phyloP scores from a whole-genome alignment of 2,113 vertebrate genomes.

The Periophthalmus modestus region DNA sequence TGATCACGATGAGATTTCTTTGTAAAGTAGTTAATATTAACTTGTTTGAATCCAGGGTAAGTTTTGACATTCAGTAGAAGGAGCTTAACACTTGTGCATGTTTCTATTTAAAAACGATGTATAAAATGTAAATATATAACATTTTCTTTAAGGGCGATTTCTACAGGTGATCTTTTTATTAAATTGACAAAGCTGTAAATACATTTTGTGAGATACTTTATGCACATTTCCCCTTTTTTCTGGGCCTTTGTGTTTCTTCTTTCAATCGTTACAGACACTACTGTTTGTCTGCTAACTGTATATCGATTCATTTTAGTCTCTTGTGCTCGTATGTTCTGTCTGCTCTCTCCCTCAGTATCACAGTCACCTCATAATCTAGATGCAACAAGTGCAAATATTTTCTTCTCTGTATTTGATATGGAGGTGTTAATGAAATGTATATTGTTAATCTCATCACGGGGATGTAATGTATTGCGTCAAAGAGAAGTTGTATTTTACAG shows the following conservation, averaged over 20 bases:
- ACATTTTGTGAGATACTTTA: slow-evolving; percentile 77
- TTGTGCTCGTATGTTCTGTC: slow-evolving; percentile 55
- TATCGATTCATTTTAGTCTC: slow-evolving; percentile 59
- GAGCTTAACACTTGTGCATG: slow-evolving; percentile 78
- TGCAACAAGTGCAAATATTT: slow-evolving; percentile 61
- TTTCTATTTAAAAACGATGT: slow-evolving; percentile 83
- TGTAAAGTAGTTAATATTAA: slow-evolving; percentile 74
- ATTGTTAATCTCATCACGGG: slow-evolving; percentile 47
- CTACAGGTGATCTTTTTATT: slow-evolving; percentile 81
- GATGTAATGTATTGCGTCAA: slow-evolving; percentile 42
- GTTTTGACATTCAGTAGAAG: slow-evolving; percentile 67
- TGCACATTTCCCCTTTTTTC: slow-evolving; percentile 64
- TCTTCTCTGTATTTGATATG: slow-evolving; percentile 70
- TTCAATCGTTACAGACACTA: slow-evolving; percentile 54
- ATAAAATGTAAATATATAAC: slow-evolving; percentile 81
- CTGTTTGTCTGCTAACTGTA: slow-evolving; percentile 64
- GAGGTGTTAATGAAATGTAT: slow-evolving; percentile 66
- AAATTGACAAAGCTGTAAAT: slow-evolving; percentile 78
- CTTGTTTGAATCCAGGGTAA: slow-evolving; percentile 79
- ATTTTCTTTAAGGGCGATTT: slow-evolving; percentile 81
- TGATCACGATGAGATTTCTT: slow-evolving; percentile 68
- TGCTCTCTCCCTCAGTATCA: slow-evolving; percentile 59
- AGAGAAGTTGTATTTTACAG: slow-evolving; percentile 59
- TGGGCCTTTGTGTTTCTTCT: slow-evolving; percentile 47
- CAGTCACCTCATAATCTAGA: slow-evolving; percentile 57